phyloP scores from a whole-genome alignment of 1,140 invertebrate species.

The Orussus abietinus region DNA sequence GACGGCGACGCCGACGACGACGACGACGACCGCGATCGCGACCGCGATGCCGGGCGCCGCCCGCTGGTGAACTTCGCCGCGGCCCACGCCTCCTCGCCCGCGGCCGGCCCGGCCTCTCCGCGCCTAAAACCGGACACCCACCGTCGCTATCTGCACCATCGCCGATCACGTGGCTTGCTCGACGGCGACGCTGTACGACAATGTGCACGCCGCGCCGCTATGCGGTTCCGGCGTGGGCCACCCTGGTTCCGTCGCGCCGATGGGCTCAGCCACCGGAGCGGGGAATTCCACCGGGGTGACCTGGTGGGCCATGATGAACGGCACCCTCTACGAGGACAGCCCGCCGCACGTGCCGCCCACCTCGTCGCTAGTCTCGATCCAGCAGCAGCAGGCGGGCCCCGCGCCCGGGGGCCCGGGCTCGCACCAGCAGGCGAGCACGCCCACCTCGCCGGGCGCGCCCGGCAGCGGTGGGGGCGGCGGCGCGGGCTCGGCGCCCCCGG shows the following conservation, averaged over 20 bases:
- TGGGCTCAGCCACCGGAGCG: conserved; percentile 73
- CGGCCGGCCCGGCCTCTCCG: background rate
- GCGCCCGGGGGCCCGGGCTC: conserved; percentile 46
- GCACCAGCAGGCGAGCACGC: conserved; percentile 50
- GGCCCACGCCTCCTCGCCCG: background rate
- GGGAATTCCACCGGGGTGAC: conserved; percentile 72
- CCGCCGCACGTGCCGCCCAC: conserved; percentile 59
- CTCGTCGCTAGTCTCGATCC: conserved; percentile 49
- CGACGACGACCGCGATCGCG: conserved; percentile 15
- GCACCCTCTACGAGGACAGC: conserved; percentile 68
- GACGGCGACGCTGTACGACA: conserved; percentile 76
- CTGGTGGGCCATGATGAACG: conserved; percentile 83
- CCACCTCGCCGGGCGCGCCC: conserved; percentile 56
- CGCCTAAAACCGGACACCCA: conserved; percentile 21
- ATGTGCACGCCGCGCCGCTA: conserved; percentile 64
- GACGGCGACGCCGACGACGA: conserved; percentile 22
- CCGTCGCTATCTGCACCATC: conserved; percentile 65
- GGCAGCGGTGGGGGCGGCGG: conserved; percentile 45
- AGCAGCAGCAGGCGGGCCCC: conserved; percentile 47
- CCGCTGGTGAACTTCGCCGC: background rate
- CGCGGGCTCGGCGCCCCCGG: conserved; percentile 49
- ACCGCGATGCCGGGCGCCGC: conserved; percentile 1
- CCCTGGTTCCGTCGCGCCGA: conserved; percentile 62
- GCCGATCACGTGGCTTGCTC: conserved; percentile 74
- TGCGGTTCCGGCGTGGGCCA: conserved; percentile 66